Evolutionary conservation across 2,113 vertebrate genomes (phyloP).

Genomic region (Podarcis raffonei): DNA sequence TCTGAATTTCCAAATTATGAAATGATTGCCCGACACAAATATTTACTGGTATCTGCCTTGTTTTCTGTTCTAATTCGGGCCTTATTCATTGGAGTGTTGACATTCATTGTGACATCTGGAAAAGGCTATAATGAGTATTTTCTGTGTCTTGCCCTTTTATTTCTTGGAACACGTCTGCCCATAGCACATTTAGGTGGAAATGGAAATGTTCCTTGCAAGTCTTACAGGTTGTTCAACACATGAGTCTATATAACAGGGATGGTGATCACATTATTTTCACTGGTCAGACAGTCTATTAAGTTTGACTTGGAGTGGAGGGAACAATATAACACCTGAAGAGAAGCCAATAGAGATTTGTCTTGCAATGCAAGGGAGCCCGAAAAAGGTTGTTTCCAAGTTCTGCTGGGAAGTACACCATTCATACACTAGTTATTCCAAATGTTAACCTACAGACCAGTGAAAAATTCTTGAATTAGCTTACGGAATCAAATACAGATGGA

Average conservation of each 20-base stretch:
- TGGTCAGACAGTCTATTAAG: background rate
- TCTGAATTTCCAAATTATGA: conserved; percentile 48
- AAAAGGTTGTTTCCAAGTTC: conserved; percentile 8
- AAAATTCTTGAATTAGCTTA: conserved; percentile 25
- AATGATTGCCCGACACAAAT: conserved; percentile 30
- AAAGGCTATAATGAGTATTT: conserved; percentile 31
- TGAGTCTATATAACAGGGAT: background rate
- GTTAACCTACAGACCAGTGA: conserved; percentile 13
- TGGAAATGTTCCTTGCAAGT: background rate
- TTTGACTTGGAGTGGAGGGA: background rate
- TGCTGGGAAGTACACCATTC: conserved; percentile 17
- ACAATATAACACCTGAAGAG: conserved; percentile 1
- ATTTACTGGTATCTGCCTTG: conserved; percentile 14
- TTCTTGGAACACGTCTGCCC: conserved; percentile 52
- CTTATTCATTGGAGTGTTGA: conserved; percentile 27
- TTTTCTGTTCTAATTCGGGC: conserved; percentile 33
- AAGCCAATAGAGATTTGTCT: conserved; percentile 16
- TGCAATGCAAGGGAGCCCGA: background rate
- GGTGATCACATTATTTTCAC: conserved; percentile 26
- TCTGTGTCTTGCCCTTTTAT: conserved; percentile 42
- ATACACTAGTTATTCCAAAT: background rate
- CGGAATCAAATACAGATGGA: conserved; percentile 1
- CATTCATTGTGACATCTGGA: conserved; percentile 39
- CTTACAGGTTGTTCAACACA: conserved; percentile 19
- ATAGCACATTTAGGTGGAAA: conserved; percentile 42